These are phyloP conservation scores for Chionodraco myersi DNA, from an alignment of 2,113 vertebrate genomes.

Conservation along the genomic window DNA sequence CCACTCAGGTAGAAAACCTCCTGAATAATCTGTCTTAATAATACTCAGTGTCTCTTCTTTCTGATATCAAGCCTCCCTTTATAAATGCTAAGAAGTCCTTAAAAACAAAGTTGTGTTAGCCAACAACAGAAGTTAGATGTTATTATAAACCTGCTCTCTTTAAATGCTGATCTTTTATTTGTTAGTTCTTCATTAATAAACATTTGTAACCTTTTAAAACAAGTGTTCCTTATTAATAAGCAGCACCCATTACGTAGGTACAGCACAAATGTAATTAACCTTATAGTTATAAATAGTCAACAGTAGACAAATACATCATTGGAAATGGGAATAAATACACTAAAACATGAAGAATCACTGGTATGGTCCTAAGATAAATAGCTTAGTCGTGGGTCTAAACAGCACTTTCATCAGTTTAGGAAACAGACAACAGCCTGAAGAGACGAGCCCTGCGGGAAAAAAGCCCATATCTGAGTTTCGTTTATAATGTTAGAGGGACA, in stretches of 20 bases:
- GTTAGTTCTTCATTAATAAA: not conserved
- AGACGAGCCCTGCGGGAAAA: constrained; percentile 57
- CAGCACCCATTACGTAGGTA: not conserved
- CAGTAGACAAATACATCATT: not conserved
- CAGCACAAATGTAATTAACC: not conserved
- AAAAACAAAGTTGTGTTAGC: not conserved
- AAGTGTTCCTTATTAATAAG: not conserved
- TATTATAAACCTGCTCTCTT: not conserved
- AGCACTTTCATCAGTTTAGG: constrained; percentile 62
- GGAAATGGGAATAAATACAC: not conserved
- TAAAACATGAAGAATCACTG: constrained; percentile 33
- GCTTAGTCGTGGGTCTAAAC: constrained; percentile 57
- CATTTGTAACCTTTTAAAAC: not conserved
- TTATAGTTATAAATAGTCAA: not conserved
- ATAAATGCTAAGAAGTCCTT: not conserved
- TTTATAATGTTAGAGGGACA: constrained; percentile 9
- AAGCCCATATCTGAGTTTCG: constrained; percentile 12
- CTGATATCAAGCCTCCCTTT: not conserved
- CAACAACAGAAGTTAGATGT: not conserved
- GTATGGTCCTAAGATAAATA: constrained; percentile 38
- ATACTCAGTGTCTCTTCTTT: not conserved
- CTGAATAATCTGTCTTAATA: not conserved
- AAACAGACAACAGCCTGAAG: constrained; percentile 54
- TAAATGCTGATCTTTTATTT: not conserved
- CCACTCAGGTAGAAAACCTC: not conserved